A percentile compares a stretch with the other conserved stretches of the same genome.
phyloP scores from a whole-genome alignment of 2,888 invertebrate species.

The Nomada fabriciana region DNA sequence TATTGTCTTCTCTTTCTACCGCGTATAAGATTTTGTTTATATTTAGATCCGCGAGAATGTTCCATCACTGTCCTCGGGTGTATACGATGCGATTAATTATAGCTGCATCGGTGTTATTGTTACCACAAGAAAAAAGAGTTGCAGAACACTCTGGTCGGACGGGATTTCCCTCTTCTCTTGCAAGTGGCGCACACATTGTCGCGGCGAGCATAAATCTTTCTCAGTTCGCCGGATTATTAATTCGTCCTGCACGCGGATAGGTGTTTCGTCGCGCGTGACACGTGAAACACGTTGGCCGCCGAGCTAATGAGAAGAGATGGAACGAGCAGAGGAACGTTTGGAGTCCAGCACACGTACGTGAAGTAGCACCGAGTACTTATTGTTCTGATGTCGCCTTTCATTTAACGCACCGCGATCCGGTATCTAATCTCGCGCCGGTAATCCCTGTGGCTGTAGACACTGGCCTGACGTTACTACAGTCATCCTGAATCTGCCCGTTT shows the following conservation, averaged over 20 bases:
- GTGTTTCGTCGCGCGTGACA: slow-evolving; percentile 36
- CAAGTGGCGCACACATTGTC: not conserved
- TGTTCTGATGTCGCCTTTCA: slow-evolving; percentile 62
- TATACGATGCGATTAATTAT: not conserved
- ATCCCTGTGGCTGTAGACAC: slow-evolving; percentile 53
- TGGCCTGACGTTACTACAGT: slow-evolving; percentile 31
- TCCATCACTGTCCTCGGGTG: too few species aligned
- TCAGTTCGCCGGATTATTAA: slow-evolving; percentile 45
- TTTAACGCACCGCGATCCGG: slow-evolving; percentile 61
- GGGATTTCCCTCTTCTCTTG: slow-evolving; percentile 5
- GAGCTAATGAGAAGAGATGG: slow-evolving; percentile 55
- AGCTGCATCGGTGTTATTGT: too few species aligned
- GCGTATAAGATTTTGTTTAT: too few species aligned
- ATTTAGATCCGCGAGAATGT: too few species aligned
- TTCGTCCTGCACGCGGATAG: slow-evolving; percentile 35
- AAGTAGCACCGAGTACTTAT: slow-evolving; percentile 57
- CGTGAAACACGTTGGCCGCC: slow-evolving; percentile 40
- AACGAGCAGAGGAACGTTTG: slow-evolving; percentile 37
- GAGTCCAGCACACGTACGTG: slow-evolving; percentile 53
- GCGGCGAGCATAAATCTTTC: slow-evolving; percentile 28
- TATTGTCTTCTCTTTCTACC: too few species aligned
- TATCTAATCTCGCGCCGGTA: slow-evolving; percentile 66
- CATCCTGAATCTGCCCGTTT: slow-evolving; percentile 50
- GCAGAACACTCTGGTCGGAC: not conserved
- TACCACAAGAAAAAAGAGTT: not conserved